phyloP scores from a whole-genome alignment of 2,113 vertebrate species.

The Mungos mungo region DNA sequence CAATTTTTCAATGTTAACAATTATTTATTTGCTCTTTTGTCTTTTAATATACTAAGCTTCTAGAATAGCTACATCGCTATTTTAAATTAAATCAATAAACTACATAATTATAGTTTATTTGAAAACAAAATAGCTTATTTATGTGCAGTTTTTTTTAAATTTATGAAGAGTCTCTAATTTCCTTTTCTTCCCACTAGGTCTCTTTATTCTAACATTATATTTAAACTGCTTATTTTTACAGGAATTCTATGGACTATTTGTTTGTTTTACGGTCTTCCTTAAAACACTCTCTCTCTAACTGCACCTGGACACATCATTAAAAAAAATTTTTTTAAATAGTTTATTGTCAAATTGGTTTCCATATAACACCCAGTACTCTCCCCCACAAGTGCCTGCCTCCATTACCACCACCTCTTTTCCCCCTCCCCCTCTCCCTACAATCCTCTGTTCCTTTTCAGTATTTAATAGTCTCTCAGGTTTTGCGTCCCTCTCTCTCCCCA shows the following conservation, averaged over 20 bases:
- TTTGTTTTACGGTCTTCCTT: not conserved
- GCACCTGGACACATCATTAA: not conserved
- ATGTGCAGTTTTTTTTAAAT: not conserved
- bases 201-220: not conserved
- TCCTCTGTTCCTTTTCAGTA: too few relatives aligned
- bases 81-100: constrained; percentile 7
- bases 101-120: not conserved
- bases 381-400: too few relatives aligned
- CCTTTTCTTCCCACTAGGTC: not conserved
- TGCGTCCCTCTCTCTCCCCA: too few relatives aligned
- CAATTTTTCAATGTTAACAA: not conserved
- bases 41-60: not conserved
- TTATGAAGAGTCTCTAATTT: not conserved
- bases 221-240: not conserved
- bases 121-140: not conserved
- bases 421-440: too few relatives aligned
- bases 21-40: not conserved
- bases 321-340: too few relatives aligned
- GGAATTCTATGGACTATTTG: not conserved
- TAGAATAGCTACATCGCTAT: not conserved
- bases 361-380: too few relatives aligned
- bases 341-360: too few relatives aligned
- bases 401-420: too few relatives aligned
- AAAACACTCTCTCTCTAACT: not conserved
- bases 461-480: too few relatives aligned